Evolutionary conservation across 2,888 invertebrate species (phyloP).

Genomic region (Napeogenes inachia): DNA sequence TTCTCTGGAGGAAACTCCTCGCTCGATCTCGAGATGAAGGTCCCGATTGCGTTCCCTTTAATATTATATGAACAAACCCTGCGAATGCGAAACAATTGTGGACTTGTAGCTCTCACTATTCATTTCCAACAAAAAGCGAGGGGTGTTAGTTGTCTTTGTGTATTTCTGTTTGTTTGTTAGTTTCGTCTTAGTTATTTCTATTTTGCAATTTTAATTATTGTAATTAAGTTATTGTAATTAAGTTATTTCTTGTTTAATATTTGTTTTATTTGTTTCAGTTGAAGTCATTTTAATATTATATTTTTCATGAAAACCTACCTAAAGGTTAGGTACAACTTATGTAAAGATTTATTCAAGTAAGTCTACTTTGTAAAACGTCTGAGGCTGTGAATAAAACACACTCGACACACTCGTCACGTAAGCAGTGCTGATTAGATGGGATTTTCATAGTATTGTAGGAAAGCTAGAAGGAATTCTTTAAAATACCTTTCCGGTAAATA

Average conservation of each 20-base stretch:
- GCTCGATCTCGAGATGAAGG: constrained; percentile 8
- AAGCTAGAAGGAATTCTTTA: not conserved
- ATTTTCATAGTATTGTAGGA: constrained; percentile 7
- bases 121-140: too few relatives aligned
- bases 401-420: constrained; percentile 1
- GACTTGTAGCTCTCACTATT: not conserved
- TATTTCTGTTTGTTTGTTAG: too few relatives aligned
- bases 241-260: too few relatives aligned
- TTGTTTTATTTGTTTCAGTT: too few relatives aligned
- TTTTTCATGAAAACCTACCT: too few relatives aligned
- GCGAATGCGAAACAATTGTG: not conserved
- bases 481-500: too few relatives aligned
- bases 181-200: too few relatives aligned
- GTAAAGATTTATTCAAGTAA: not conserved
- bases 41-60: constrained; percentile 20
- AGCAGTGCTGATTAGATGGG: constrained; percentile 4
- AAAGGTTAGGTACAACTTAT: too few relatives aligned
- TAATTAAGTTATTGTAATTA: too few relatives aligned
- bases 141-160: too few relatives aligned
- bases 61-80: constrained; percentile 20
- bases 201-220: too few relatives aligned
- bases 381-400: not conserved
- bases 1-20: constrained; percentile 21
- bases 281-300: too few relatives aligned
- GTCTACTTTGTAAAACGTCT: not conserved